phyloP scores from a whole-genome alignment of 2,113 vertebrate species.

The Formicarius rufipectus region DNA sequence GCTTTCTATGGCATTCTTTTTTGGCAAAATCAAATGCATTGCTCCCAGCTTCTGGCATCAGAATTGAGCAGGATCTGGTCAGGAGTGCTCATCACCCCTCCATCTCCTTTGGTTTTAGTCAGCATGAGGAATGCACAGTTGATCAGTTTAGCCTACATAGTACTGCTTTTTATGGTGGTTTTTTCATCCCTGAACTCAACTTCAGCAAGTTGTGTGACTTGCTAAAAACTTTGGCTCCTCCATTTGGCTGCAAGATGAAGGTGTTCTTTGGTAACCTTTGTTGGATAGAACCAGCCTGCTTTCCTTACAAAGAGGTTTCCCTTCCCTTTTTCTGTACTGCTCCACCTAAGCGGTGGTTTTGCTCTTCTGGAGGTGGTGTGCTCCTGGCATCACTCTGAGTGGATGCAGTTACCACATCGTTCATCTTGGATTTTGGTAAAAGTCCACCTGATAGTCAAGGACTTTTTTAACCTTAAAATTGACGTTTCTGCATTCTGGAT shows the following conservation, averaged over 20 bases:
- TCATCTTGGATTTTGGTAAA: not conserved
- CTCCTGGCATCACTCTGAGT: not conserved
- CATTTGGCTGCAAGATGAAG: not conserved
- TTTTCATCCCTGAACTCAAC: not conserved
- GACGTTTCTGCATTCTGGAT: not conserved
- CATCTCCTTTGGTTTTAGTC: not conserved
- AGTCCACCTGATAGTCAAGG: not conserved
- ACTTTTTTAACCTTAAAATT: not conserved
- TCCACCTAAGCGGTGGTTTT: not conserved
- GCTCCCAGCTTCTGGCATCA: not conserved
- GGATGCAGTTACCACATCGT: fast-evolving
- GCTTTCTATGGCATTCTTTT: not conserved
- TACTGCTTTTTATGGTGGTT: not conserved
- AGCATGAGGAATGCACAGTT: not conserved
- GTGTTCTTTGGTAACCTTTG: not conserved
- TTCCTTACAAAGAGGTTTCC: not conserved
- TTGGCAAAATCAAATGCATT: not conserved
- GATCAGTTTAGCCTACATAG: not conserved
- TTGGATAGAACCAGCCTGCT: not conserved
- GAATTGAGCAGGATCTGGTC: not conserved
- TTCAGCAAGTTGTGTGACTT: not conserved
- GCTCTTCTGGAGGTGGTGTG: not conserved
- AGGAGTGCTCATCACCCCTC: not conserved
- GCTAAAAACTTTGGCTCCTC: not conserved
- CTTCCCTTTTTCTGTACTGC: not conserved